Evolutionary conservation across 2,888 invertebrate genomes (phyloP).

Genomic region (Chouioia cunea): DNA sequence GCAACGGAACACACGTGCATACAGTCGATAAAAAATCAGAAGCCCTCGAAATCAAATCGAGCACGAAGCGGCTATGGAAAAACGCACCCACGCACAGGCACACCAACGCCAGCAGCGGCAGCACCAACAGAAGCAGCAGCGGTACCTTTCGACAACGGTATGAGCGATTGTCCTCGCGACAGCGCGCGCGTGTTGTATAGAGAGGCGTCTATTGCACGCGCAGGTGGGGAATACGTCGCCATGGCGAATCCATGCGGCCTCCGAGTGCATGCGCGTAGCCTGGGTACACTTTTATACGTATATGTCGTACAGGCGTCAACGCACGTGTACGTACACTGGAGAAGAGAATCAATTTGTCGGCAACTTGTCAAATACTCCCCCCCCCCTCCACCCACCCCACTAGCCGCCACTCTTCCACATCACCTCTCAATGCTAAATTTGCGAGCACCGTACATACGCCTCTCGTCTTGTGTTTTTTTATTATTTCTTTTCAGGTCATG

Average conservation of each 20-base stretch:
- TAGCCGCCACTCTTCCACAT: not conserved
- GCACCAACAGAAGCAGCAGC: no score
- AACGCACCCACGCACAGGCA: no score
- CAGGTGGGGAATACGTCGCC: conserved; percentile 1
- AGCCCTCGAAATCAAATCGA: no score
- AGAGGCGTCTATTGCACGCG: conserved; percentile 17
- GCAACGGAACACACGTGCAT: no score
- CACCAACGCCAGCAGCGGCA: no score
- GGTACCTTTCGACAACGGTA: no score
- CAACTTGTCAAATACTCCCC: conserved; percentile 53
- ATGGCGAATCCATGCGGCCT: no score
- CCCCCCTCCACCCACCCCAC: no score
- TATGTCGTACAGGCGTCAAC: not conserved
- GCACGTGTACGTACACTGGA: not conserved
- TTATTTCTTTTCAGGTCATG: not conserved
- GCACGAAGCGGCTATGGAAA: no score
- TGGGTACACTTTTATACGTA: no score
- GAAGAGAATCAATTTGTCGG: conserved; percentile 55
- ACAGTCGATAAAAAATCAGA: no score
- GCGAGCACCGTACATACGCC: no score
- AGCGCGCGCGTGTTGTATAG: not conserved
- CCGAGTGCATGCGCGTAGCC: not conserved
- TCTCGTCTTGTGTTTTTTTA: not conserved
- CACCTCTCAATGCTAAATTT: conserved; percentile 22
- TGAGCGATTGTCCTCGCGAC: not conserved